Percentiles rank a stretch among this genome's conserved stretches.
These are phyloP conservation scores for Bellardia bayeri DNA, from an alignment of 2,888 invertebrate species.

Conservation along the genomic window DNA sequence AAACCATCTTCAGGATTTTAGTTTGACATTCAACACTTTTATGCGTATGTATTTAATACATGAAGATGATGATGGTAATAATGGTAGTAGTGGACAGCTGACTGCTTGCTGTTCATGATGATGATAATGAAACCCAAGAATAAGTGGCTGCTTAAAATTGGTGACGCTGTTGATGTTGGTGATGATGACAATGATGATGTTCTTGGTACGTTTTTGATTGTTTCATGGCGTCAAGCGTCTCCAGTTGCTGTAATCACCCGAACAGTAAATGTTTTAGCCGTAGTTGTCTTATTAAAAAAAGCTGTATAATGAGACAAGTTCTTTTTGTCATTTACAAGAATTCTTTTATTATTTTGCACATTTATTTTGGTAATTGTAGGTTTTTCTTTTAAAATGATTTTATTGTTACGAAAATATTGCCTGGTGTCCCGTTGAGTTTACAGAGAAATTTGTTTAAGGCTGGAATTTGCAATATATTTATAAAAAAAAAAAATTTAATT, in stretches of 20 bases:
- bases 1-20: conserved; percentile 8
- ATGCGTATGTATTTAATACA: conserved; percentile 25
- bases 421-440: conserved; percentile 32
- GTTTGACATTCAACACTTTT: conserved; percentile 52
- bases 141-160: conserved; percentile 13
- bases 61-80: background rate
- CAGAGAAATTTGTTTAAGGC: conserved; percentile 17
- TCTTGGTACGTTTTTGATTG: conserved; percentile 1
- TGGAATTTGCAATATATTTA: background rate
- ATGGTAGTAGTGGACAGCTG: background rate
- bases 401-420: conserved; percentile 14
- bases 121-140: conserved; percentile 29
- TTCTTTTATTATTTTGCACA: background rate
- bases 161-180: conserved; percentile 21
- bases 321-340: conserved; percentile 3
- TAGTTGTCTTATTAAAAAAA: conserved; percentile 55
- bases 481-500: background rate
- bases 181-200: conserved; percentile 21
- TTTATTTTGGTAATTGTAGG: conserved; percentile 34
- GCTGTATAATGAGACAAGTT: conserved; percentile 68
- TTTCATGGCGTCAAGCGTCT: conserved; percentile 58
- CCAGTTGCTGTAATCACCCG: conserved; percentile 29
- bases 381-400: background rate
- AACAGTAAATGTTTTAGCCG: conserved; percentile 47
- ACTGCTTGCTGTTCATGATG: conserved; percentile 15